Evolutionary conservation across 2,113 vertebrate genomes (phyloP).

Genomic region (Amia ocellicauda): DNA sequence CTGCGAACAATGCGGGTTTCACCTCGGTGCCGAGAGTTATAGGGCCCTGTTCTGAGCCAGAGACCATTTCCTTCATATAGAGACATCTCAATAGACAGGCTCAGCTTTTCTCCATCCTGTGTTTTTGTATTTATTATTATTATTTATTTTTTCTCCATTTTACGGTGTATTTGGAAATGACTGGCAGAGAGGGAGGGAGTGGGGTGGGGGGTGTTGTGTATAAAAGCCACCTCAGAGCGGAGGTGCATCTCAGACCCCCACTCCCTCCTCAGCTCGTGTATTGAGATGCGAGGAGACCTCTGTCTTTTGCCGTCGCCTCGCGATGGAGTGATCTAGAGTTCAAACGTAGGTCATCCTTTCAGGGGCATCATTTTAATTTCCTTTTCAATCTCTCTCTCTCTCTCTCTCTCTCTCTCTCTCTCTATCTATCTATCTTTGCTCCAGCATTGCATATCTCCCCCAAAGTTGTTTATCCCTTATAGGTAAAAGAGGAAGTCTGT

Average conservation of each 20-base stretch:
- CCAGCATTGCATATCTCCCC: too few relatives aligned
- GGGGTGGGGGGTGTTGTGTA: slow-evolving; percentile 30
- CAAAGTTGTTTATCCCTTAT: too few relatives aligned
- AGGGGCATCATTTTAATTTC: not conserved
- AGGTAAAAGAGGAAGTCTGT: too few relatives aligned
- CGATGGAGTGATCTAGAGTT: not conserved
- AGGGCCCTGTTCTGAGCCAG: slow-evolving; percentile 48
- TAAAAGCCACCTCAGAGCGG: not conserved
- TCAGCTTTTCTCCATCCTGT: slow-evolving; percentile 53
- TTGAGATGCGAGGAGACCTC: slow-evolving; percentile 5
- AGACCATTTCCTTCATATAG: slow-evolving; percentile 64
- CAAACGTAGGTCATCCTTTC: slow-evolving; percentile 7
- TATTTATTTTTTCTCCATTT: slow-evolving; percentile 40
- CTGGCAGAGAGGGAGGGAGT: slow-evolving; percentile 54
- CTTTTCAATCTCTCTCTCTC: too few relatives aligned
- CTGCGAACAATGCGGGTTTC: slow-evolving; percentile 75
- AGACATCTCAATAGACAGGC: slow-evolving; percentile 37
- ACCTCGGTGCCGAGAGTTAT: slow-evolving; percentile 73
- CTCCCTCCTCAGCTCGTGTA: not conserved
- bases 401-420: too few relatives aligned
- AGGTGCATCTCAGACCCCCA: not conserved
- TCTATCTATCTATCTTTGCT: too few relatives aligned
- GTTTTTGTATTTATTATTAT: slow-evolving; percentile 55
- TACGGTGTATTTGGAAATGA: slow-evolving; percentile 19
- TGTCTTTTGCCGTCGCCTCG: not conserved